These are phyloP conservation scores for Ciconia stormi DNA, from an alignment of 2,113 vertebrate genomes.

Conservation along the genomic window DNA sequence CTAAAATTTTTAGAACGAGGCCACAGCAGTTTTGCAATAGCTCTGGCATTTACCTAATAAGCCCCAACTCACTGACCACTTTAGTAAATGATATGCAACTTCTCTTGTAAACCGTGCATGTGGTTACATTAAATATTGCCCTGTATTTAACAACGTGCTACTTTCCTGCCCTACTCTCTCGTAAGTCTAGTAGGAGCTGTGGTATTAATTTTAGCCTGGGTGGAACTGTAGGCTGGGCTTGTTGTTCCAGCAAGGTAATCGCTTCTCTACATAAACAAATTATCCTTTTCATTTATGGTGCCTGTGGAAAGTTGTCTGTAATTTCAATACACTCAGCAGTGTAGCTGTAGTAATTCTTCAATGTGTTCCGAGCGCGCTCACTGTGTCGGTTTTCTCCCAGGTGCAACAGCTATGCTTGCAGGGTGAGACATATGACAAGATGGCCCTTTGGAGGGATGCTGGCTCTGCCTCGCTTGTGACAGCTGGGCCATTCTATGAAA, in stretches of 20 bases:
- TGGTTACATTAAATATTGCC: constrained; percentile 18
- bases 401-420: neutral
- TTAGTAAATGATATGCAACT: neutral
- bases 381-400: neutral
- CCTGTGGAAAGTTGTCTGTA: neutral
- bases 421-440: rapidly evolving
- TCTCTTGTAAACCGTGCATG: neutral
- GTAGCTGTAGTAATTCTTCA: neutral
- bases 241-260: constrained; percentile 36
- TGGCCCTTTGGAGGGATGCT: neutral
- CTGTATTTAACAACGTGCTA: neutral
- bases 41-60: constrained; percentile 10
- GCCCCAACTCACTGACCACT: neutral
- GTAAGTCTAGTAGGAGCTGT: neutral
- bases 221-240: neutral
- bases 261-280: neutral
- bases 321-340: neutral
- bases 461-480: neutral
- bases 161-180: neutral
- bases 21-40: neutral
- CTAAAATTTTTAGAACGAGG: neutral
- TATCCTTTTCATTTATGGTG: neutral
- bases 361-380: rapidly evolving
- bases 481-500: neutral
- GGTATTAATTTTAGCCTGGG: constrained; percentile 31